phyloP scores from a whole-genome alignment of 2,797 vertebrate species.

The Parauchenoglanis ngamensis region DNA sequence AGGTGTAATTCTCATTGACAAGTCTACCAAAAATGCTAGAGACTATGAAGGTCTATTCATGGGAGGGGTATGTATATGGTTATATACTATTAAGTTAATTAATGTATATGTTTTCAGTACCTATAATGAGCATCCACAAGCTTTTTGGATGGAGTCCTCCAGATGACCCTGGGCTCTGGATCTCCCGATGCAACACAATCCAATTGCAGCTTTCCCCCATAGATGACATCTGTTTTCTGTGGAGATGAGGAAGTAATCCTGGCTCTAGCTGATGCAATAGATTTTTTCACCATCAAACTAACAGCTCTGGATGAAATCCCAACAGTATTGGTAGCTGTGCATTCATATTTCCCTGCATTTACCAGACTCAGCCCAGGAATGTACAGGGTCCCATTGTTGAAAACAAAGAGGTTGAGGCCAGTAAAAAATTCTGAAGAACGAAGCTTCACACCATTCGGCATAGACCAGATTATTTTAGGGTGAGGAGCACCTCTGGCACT shows the following conservation, averaged over 20 bases:
- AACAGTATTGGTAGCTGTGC: constrained; percentile 79
- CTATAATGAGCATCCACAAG: constrained; percentile 87
- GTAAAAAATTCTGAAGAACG: constrained; percentile 77
- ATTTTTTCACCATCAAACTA: constrained; percentile 72
- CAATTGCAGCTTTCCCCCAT: constrained; percentile 79
- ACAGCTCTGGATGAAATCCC: constrained; percentile 78
- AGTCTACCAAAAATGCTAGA: not conserved
- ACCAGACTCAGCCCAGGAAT: constrained; percentile 69
- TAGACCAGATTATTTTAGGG: constrained; percentile 81
- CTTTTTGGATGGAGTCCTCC: constrained; percentile 89
- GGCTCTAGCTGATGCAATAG: constrained; percentile 71
- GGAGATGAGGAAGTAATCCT: constrained; percentile 82
- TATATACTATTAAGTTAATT: not conserved
- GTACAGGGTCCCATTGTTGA: constrained; percentile 89
- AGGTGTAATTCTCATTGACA: not conserved
- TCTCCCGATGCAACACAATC: constrained; percentile 85
- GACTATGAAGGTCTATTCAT: not conserved
- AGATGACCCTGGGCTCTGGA: constrained; percentile 85
- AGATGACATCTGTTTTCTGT: constrained; percentile 79
- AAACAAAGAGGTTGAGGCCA: constrained; percentile 80
- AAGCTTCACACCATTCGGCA: constrained; percentile 77
- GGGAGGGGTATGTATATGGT: not conserved
- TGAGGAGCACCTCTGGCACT: constrained; percentile 77
- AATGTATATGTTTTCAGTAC: constrained; percentile 65
- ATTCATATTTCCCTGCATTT: constrained; percentile 84